Percentiles rank a stretch among this genome's conserved stretches.
Conservation (phyloP, 1,140 invertebrate species). For the Halictus rubicundus region DNA sequence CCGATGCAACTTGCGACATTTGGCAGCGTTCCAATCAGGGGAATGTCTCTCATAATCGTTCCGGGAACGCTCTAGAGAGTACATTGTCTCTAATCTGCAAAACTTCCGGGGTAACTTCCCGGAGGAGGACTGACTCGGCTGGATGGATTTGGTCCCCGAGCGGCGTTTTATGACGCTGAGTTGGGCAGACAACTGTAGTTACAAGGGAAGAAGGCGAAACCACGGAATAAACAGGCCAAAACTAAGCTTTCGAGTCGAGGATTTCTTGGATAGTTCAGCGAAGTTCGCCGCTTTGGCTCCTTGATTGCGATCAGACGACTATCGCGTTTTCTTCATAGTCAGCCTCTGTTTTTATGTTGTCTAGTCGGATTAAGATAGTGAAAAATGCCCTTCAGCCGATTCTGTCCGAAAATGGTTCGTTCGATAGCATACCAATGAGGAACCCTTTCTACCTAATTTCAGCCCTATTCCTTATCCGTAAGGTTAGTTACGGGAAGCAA, state of each 20-base stretch:
- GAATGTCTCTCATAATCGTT: constrained; percentile 29
- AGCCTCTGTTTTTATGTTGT: too few species aligned
- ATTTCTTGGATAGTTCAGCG: background rate
- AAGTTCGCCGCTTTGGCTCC: background rate
- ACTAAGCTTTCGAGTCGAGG: background rate
- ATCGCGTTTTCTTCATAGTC: background rate
- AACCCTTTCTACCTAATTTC: background rate
- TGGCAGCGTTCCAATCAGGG: constrained; percentile 30
- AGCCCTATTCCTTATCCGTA: too few species aligned
- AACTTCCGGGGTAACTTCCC: constrained; percentile 10
- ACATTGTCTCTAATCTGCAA: constrained; percentile 32
- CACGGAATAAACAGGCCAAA: background rate
- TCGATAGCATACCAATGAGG: too few species aligned
- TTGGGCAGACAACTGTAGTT: background rate
- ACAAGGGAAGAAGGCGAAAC: background rate
- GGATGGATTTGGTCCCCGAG: background rate
- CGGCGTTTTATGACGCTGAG: background rate
- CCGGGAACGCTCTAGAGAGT: background rate
- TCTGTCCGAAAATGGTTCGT: too few species aligned
- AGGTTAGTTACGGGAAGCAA: too few species aligned
- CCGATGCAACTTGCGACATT: constrained; percentile 26
- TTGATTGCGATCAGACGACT: background rate
- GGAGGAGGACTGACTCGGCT: background rate
- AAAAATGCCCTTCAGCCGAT: too few species aligned
- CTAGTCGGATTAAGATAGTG: too few species aligned